Evolutionary conservation across 2,888 invertebrate genomes (phyloP), one percentile per base, ranked within the genome.

Genomic region (Ophraella communa): DNA sequence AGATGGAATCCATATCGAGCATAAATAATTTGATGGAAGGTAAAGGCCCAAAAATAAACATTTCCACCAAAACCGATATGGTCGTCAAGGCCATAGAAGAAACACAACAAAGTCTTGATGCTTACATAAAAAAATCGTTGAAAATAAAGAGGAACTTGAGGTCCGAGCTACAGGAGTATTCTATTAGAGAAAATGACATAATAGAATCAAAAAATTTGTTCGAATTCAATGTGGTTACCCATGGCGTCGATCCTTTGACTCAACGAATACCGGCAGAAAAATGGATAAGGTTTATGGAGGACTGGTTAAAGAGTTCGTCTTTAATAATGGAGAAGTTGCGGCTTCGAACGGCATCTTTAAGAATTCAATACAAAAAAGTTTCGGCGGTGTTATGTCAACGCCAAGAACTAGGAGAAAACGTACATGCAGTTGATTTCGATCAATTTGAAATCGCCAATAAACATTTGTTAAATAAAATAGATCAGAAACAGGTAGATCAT

Each of bases 251-350:
- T 73, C 83, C 83, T 20, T 81, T 88, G 49, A 88, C 87, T 0
- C 87, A 87, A 65, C 82, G 87, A 67, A 87, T 89, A 59, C 87
- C 88, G 0, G 87, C 87, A 0, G 89, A 89, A 76, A 86, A 86
- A 69, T 60, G 59, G 59, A 27, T 52, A 18, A 49, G 59, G 27
- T 88, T 84, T 74, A 85, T 89, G 84, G 85, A 85, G 0, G 87
- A 88, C 66, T 88, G 88, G 87, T 76, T 87, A 11, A 87, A 86
- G 74, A 80, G 81, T 4, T 80, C 84, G 0, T 85, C 87, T 68
- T 83, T 83, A 3, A 83, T 85, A 62, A 85, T 87, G 1, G 88
- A 87, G 5, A 88, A 88, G 73, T 74, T 88, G 0, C 80, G 89
- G 47, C 79, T 89, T 0, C 80, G 87, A 62, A 87, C 85, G 0